Percentiles rank a stretch among this genome's conserved stretches.
These are phyloP conservation scores for Cephus spinipes DNA, from an alignment of 2,888 invertebrate species.

Conservation along the genomic window DNA sequence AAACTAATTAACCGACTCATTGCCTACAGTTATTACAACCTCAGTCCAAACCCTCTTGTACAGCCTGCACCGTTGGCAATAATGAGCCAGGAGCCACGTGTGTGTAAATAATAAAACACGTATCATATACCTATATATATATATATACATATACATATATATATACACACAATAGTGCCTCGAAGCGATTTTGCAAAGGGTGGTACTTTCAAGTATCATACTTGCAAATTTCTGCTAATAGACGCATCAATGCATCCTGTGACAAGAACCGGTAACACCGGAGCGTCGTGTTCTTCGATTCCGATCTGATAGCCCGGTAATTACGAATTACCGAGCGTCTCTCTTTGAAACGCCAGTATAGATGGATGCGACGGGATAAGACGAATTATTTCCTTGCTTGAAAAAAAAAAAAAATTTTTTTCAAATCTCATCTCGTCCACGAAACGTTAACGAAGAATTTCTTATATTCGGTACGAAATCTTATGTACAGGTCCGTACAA, in stretches of 20 bases:
- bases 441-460: not conserved
- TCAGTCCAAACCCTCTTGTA: not conserved
- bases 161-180: constrained; percentile 1
- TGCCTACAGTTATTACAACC: constrained; percentile 37
- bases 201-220: constrained; percentile 48
- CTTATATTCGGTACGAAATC: no score
- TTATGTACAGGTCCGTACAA: no score
- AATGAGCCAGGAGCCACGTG: not conserved
- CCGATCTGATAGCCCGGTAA: constrained; percentile 34
- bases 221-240: constrained; percentile 59
- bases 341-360: not conserved
- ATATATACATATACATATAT: not conserved
- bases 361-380: not conserved
- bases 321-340: constrained; percentile 47
- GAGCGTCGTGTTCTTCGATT: not conserved
- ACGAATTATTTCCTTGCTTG: not conserved
- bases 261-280: constrained; percentile 49
- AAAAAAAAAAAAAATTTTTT: not conserved
- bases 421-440: not conserved
- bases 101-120: not conserved
- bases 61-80: not conserved
- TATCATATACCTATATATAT: not conserved
- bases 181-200: not conserved
- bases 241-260: constrained; percentile 55
- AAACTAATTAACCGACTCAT: constrained; percentile 59